Evolutionary conservation across 2,797 vertebrate genomes (phyloP).

Genomic region (Hoplostethus mediterraneus): DNA sequence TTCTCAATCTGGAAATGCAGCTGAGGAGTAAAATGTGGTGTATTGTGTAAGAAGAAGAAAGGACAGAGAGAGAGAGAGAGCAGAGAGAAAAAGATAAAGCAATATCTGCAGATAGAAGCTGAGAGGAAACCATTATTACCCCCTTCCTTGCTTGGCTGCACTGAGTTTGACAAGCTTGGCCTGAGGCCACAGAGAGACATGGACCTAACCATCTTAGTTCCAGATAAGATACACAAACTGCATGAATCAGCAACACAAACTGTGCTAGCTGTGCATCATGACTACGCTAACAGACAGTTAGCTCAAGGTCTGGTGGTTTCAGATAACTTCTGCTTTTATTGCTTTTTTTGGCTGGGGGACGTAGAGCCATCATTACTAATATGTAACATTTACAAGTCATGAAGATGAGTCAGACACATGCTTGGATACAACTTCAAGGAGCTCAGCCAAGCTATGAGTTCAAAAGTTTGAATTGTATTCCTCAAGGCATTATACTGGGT

Average conservation of each 20-base stretch:
- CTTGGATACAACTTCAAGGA: neutral
- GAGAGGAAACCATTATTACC: constrained; percentile 1
- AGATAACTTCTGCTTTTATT: neutral
- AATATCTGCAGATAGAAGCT: constrained; percentile 8
- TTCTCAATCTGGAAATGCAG: neutral
- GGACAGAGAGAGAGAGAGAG: constrained; percentile 3
- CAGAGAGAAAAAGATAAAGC: neutral
- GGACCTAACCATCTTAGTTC: neutral
- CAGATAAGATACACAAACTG: constrained; percentile 15
- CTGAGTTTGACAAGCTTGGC: constrained; percentile 15
- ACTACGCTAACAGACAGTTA: neutral
- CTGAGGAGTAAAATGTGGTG: constrained; percentile 6
- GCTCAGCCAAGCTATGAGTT: neutral
- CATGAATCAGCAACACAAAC: constrained; percentile 15
- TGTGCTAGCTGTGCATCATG: neutral
- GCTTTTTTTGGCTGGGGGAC: neutral
- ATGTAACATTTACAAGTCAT: neutral
- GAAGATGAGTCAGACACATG: constrained; percentile 18
- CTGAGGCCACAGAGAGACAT: neutral
- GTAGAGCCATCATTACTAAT: neutral
- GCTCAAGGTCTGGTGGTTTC: constrained; percentile 3
- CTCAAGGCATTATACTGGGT: neutral
- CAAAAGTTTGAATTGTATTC: neutral
- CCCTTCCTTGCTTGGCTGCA: constrained; percentile 9
- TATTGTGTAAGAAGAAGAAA: neutral